phyloP scores from a whole-genome alignment of 2,113 vertebrate genomes.

The Pedetes capensis region DNA sequence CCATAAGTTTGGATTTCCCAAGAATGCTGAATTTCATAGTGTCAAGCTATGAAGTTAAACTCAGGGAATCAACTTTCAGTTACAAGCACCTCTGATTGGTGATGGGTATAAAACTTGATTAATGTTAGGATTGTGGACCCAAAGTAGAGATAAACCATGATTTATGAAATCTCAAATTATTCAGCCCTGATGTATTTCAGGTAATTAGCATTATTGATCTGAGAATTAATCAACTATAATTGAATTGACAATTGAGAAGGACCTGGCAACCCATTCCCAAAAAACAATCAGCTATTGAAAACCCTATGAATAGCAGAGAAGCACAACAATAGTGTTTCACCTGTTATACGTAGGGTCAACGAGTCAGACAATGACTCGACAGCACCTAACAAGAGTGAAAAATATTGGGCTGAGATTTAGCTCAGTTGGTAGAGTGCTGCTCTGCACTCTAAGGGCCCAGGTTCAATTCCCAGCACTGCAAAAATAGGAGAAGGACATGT shows the following conservation, averaged over 20 bases:
- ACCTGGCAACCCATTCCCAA: no score
- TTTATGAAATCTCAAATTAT: background rate
- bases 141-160: constrained; percentile 32
- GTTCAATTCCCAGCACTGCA: no score
- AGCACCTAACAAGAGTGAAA: no score
- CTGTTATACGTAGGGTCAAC: no score
- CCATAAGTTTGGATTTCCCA: constrained; percentile 11
- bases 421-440: no score
- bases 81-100: background rate
- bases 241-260: background rate
- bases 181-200: background rate
- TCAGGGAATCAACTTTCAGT: background rate
- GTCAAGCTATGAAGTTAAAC: background rate
- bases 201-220: background rate
- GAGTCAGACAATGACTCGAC: no score
- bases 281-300: no score
- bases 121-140: constrained; percentile 26
- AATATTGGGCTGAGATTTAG: no score
- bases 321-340: no score
- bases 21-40: background rate
- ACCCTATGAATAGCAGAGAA: no score
- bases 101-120: background rate
- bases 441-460: no score
- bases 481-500: no score
- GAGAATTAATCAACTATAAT: constrained; percentile 25